phyloP scores from a whole-genome alignment of 2,888 invertebrate genomes.

The Dioctria linearis region DNA sequence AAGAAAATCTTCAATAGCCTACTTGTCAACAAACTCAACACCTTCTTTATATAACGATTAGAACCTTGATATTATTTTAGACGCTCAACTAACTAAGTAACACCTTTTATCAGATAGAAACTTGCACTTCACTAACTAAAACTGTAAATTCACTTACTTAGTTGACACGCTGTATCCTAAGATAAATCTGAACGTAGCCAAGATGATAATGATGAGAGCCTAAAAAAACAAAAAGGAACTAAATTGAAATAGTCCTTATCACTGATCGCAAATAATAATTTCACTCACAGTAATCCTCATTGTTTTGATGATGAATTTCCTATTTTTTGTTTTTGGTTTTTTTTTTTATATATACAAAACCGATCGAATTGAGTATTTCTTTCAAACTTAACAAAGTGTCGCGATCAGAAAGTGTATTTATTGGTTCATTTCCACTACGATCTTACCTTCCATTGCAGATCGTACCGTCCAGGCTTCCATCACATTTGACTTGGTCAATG shows the following conservation, averaged over 20 bases:
- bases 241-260: not conserved
- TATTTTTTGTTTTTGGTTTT: not conserved
- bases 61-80: too few relatives aligned
- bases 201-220: slow-evolving; percentile 4
- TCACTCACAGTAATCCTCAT: slow-evolving; percentile 39
- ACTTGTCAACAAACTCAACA: too few relatives aligned
- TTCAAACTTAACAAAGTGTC: not conserved
- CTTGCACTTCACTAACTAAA: not conserved
- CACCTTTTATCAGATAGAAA: not conserved
- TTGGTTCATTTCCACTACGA: not conserved
- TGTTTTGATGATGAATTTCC: not conserved
- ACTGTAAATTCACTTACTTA: not conserved
- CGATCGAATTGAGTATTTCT: not conserved
- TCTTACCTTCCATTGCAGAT: slow-evolving; percentile 5
- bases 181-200: not conserved
- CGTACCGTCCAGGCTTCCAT: not conserved
- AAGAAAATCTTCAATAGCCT: not conserved
- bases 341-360: not conserved
- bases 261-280: not conserved
- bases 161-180: slow-evolving; percentile 1
- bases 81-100: too few relatives aligned
- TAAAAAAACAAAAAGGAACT: not conserved
- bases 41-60: too few relatives aligned
- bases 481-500: not conserved
- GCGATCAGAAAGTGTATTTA: not conserved